Evolutionary conservation across 2,888 invertebrate genomes (phyloP).

Genomic region (Athalia circularis): DNA sequence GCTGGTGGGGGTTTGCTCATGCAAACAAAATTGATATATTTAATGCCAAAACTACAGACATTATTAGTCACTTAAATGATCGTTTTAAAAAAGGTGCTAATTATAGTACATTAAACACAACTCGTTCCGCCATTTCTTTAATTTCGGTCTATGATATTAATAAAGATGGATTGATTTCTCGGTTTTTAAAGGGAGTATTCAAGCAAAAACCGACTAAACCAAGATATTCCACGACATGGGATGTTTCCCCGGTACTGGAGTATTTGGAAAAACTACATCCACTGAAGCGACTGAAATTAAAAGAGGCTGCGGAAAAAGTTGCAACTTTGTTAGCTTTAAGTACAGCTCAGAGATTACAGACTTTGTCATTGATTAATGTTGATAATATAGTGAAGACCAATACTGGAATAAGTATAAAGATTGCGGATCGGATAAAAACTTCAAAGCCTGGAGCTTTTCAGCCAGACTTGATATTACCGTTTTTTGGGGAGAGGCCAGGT

Average conservation of each 20-base stretch:
- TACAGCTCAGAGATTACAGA: constrained; percentile 52
- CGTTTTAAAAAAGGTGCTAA: too few relatives aligned
- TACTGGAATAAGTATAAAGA: constrained; percentile 39
- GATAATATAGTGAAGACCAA: constrained; percentile 41
- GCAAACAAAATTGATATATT: too few relatives aligned
- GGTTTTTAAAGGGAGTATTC: constrained; percentile 14
- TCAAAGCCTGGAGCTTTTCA: constrained; percentile 46
- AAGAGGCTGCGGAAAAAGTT: constrained; percentile 49
- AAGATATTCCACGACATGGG: constrained; percentile 51
- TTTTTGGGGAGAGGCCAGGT: constrained; percentile 44
- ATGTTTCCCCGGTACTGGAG: constrained; percentile 48
- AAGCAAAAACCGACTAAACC: constrained; percentile 49
- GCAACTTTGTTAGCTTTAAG: constrained; percentile 49
- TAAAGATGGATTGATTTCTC: too few relatives aligned
- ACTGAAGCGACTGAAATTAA: constrained; percentile 39
- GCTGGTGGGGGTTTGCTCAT: constrained; percentile 48
- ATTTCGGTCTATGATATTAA: too few relatives aligned
- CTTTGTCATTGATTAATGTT: constrained; percentile 48
- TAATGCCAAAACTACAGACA: too few relatives aligned
- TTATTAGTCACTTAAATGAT: too few relatives aligned
- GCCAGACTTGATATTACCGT: constrained; percentile 46
- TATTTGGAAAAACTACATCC: constrained; percentile 46
- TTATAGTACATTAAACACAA: too few relatives aligned
- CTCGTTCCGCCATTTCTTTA: too few relatives aligned
- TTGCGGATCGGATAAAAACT: constrained; percentile 47